Percentiles rank a stretch among this genome's conserved stretches.
Evolutionary conservation across 2,113 vertebrate species (phyloP).

Genomic region (Garra rufa): DNA sequence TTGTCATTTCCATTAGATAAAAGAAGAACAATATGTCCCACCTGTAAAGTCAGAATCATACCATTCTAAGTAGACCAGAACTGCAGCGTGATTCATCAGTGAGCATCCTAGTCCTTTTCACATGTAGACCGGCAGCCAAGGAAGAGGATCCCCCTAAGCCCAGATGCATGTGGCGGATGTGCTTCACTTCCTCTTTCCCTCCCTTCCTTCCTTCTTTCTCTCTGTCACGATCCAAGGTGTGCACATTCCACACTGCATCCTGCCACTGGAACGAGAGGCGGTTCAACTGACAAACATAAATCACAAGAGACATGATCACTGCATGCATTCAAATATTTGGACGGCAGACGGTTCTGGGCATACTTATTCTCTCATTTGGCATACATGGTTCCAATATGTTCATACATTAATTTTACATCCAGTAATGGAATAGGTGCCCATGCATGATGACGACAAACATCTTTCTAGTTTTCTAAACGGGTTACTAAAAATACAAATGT

Average conservation of each 20-base stretch:
- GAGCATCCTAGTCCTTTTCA: slow-evolving; percentile 3
- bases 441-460: background rate
- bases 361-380: background rate
- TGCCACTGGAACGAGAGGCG: slow-evolving; percentile 15
- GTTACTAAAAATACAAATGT: slow-evolving; percentile 16
- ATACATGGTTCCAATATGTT: background rate
- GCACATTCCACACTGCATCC: slow-evolving; percentile 48
- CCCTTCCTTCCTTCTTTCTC: slow-evolving; percentile 54
- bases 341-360: background rate
- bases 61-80: background rate
- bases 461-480: background rate
- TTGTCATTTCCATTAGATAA: background rate
- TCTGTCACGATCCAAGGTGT: slow-evolving; percentile 50
- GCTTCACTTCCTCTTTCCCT: slow-evolving; percentile 47
- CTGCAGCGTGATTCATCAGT: background rate
- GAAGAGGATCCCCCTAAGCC: slow-evolving; percentile 20
- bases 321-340: background rate
- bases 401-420: slow-evolving; percentile 24
- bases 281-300: slow-evolving; percentile 44
- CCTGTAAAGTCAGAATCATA: slow-evolving; percentile 5
- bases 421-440: background rate
- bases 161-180: slow-evolving; percentile 40
- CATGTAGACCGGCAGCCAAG: slow-evolving; percentile 3
- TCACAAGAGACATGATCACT: slow-evolving; percentile 32
- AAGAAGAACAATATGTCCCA: background rate